Evolutionary conservation across 2,888 invertebrate genomes (phyloP).

Genomic region (Parascotia fuliginaria): DNA sequence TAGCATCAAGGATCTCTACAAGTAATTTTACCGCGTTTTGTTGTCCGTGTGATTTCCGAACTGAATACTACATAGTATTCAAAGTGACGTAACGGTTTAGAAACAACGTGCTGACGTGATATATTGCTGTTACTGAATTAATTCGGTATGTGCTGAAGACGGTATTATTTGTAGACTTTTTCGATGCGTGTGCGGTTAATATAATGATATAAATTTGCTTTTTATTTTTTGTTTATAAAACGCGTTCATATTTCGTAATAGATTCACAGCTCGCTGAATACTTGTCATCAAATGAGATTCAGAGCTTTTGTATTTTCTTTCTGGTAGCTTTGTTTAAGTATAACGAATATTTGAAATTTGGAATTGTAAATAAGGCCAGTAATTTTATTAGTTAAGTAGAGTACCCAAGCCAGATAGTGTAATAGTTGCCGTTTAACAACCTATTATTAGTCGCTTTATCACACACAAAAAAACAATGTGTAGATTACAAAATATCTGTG

Average conservation of each 20-base stretch:
- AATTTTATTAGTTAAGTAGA: too few species aligned
- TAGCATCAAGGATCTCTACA: not conserved
- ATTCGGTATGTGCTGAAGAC: conserved; percentile 24
- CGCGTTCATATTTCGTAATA: conserved; percentile 4
- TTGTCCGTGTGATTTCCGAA: not conserved
- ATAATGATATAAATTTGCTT: conserved; percentile 3
- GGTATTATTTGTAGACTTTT: conserved; percentile 19
- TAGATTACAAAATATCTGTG: too few species aligned
- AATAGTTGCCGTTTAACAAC: too few species aligned
- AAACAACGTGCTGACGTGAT: conserved; percentile 19
- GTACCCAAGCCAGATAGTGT: too few species aligned
- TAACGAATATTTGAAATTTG: too few species aligned
- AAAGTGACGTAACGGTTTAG: not conserved
- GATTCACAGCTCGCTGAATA: conserved; percentile 1
- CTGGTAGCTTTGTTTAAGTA: not conserved
- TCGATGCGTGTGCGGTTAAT: conserved; percentile 5
- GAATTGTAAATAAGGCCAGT: too few species aligned
- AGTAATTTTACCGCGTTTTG: not conserved
- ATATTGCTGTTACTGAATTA: conserved; percentile 26
- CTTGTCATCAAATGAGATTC: not conserved
- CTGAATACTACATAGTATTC: not conserved
- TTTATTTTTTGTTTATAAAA: conserved; percentile 5
- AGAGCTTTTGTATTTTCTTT: not conserved
- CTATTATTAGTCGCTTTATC: too few species aligned
- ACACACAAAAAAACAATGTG: too few species aligned